These are phyloP conservation scores for Zalophus californianus DNA, from an alignment of 2,797 vertebrate species.

Conservation along the genomic window DNA sequence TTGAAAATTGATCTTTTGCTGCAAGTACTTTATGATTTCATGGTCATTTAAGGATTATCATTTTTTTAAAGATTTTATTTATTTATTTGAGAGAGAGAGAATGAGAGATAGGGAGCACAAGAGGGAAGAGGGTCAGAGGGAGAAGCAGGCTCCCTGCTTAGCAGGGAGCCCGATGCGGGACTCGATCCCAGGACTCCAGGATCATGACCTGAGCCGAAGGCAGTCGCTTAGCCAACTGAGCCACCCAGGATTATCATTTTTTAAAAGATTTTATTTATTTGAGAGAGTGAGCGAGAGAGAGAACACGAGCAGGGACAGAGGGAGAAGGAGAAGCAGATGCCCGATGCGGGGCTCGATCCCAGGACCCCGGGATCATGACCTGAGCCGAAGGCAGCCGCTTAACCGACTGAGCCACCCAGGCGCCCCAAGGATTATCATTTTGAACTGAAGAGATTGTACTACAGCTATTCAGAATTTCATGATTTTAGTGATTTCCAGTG, in stretches of 20 bases:
- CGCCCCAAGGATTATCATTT: background rate
- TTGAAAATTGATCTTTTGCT: slow-evolving; percentile 8
- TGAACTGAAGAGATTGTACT: background rate
- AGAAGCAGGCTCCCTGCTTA: too few species aligned
- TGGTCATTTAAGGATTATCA: background rate
- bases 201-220: too few species aligned
- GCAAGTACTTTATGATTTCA: background rate
- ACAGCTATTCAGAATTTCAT: background rate
- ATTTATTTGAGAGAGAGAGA: too few species aligned
- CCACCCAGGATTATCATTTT: background rate
- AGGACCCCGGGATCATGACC: background rate
- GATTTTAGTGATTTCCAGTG: background rate
- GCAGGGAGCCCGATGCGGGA: too few species aligned
- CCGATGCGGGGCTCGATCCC: background rate
- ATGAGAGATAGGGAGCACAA: too few species aligned
- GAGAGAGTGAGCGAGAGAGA: background rate
- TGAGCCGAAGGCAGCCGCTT: background rate
- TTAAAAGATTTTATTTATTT: background rate
- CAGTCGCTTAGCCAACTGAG: too few species aligned
- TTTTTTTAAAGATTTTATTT: background rate
- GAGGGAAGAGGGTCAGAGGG: too few species aligned
- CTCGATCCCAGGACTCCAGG: too few species aligned
- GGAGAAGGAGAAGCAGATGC: background rate
- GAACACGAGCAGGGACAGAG: background rate
- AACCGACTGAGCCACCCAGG: background rate